Base-by-base conservation (phyloP, 2,113 vertebrate genomes). In the Psilopsiagon aymara region DNA sequence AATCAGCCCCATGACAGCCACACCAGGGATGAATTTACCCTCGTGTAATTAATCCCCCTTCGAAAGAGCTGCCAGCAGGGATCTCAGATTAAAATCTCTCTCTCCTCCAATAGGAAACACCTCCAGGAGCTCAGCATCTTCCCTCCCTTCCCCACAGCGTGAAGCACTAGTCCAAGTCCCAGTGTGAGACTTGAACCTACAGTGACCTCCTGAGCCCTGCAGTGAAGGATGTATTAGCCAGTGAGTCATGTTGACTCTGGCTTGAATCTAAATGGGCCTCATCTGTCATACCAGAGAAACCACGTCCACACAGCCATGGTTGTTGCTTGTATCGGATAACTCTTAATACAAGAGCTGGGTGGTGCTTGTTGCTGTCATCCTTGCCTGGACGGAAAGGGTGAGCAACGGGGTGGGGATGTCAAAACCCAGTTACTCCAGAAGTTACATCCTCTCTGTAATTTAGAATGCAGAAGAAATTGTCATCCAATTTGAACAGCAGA, bases 241-340 rank as follows among this genome's bases (percentile, higher is more conserved):
- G 24, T 96, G 96, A 97, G 86, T 96, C 94, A 94, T 95, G 94
- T 96, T 97, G 96, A 96, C 95, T 96, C 96, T 96, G 95, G 95
- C 96, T 94, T 86, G 95, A 53, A 87, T 97, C 67, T 95, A 84
- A 94, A 92, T 47, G 59, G 69, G 88, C 92, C 81, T 96, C 95
- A 89, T 89, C 91, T 94, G 75, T 96, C 94, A 87, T 85, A 53
- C 66, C 91, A 95, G 70, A 97, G 95, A 96, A 96, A 96, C 83
- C 91, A 96, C 31, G 49, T 94, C 92, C 86, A 94, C 84, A 85
- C 74, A 95, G 88, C 91, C 78, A 80, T 9, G 14, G 23, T 82
- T 25, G 20, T 4, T 87, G 52, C 94, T 91, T 71, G 73, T 82
- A 37, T 94, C 19, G 17, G 81, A 77, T 92, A 90, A 85, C 76